These are phyloP conservation scores for Hydrozoanthus tunicans DNA, from an alignment of 64 coral and sea anemone genomes.

Conservation along the genomic window DNA sequence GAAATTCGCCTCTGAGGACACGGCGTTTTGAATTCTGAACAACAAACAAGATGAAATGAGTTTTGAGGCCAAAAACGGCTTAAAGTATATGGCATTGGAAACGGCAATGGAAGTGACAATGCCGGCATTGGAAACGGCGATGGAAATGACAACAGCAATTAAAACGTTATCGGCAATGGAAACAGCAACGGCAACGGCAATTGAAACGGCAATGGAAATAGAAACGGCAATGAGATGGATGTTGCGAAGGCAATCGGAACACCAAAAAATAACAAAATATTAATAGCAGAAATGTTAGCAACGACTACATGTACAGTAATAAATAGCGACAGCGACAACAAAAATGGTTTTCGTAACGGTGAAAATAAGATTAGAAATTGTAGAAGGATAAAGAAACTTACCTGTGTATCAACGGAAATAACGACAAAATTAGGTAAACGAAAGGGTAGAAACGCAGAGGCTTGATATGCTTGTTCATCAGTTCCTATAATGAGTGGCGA, in stretches of 20 bases:
- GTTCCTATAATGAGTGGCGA: not conserved
- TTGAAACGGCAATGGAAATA: too few species aligned
- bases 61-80: not conserved
- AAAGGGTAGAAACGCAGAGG: not conserved
- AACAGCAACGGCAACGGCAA: too few species aligned
- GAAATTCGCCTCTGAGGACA: not conserved
- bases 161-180: not conserved
- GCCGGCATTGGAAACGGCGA: not conserved
- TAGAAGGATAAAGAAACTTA: not conserved
- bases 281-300: not conserved
- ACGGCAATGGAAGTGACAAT: too few species aligned
- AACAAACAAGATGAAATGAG: not conserved
- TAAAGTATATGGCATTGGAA: too few species aligned
- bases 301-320: not conserved
- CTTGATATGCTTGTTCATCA: slow-evolving; percentile 16
- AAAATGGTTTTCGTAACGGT: not conserved
- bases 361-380: not conserved
- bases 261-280: not conserved
- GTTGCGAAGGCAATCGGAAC: too few species aligned
- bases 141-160: not conserved
- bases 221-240: too few species aligned
- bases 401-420: slow-evolving; percentile 9
- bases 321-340: not conserved
- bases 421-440: not conserved
- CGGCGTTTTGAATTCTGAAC: slow-evolving; percentile 2